Evolutionary conservation across 2,113 vertebrate genomes (phyloP), one percentile per base, ranked within the genome.

Genomic region (Scopus umbretta): DNA sequence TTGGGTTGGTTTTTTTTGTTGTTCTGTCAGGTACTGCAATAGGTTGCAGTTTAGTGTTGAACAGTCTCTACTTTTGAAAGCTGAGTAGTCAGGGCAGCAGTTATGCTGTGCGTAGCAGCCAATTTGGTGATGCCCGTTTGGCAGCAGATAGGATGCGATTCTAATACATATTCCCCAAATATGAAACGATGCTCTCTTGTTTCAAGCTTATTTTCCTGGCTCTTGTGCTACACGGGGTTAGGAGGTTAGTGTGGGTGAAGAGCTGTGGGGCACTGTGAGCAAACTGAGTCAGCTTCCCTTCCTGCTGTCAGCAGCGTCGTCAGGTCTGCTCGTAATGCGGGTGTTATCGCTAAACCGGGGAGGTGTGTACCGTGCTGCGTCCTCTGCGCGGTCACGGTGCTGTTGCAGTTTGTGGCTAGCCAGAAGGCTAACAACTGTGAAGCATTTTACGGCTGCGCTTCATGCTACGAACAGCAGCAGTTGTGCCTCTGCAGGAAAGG

Each of bases 361-460:
- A 4, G 17, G 1, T 14, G 50, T 9, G 18, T 53, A 2, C n/a
- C 6, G 11, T 1, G 34, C 68, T 4, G 13, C 3, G 38, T 10
- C 50, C 43, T 22, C 67, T 9, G 1, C 2, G 2, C 3, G 52
- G 18, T 25, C 34, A 12, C 8, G 2, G 13, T 15, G 49, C 75
- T 13, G 9, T 3, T 16, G 59, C 67, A 16, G 10, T 13, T 59
- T 45, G 47, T 21, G 80, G 47, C 19, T 7, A 16, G 29, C 25
- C 43, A 10, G 12, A 70, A 65, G 9, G 5, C 18, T 40, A 20
- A 34, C 9, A 0, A 11, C 9, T 53, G 20, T 11, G 1, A 16
- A 49, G 65, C 17, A 0, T 12, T 45, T 63, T 26, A 36, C 0
- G 1, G 23, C 38, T 7, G 10, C 6, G 0, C 50, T 70, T n/a